Evolutionary conservation across 1,140 invertebrate species (phyloP).

Genomic region (Bombus haemorrhoidalis): DNA sequence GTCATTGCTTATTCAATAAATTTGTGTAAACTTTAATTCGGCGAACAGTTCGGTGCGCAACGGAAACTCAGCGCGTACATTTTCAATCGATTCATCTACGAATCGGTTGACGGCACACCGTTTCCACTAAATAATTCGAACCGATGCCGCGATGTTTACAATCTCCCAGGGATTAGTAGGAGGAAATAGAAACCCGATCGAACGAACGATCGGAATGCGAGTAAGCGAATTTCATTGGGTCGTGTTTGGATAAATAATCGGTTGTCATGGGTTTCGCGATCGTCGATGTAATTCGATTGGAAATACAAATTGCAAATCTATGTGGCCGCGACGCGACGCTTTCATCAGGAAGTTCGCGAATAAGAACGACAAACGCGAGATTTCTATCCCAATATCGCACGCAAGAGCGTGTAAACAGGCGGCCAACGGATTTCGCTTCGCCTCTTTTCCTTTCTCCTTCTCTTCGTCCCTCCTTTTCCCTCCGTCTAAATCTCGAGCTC

Average conservation of each 20-base stretch:
- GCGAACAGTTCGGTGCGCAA: not conserved
- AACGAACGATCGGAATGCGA: not conserved
- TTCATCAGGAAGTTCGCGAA: conserved; percentile 43
- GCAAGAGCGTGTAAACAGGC: not conserved
- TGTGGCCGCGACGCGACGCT: not conserved
- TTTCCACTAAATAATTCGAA: conserved; percentile 1
- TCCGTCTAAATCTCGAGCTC: not conserved
- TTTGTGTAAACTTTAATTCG: too few species aligned
- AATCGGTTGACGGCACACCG: not conserved
- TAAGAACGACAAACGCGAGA: conserved; percentile 20
- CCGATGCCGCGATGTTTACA: not conserved
- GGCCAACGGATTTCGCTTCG: not conserved
- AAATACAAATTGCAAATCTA: too few species aligned
- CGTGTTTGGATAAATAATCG: conserved; percentile 13
- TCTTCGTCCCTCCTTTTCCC: too few species aligned
- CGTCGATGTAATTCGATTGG: too few species aligned
- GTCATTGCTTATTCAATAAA: too few species aligned
- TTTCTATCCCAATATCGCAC: conserved; percentile 28
- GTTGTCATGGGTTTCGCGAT: too few species aligned
- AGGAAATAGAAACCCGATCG: not conserved
- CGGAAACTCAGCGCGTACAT: not conserved
- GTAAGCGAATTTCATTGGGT: not conserved
- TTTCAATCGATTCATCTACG: not conserved
- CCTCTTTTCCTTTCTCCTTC: not conserved
- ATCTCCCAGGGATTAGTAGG: not conserved